Base-by-base conservation (phyloP, 1,140 invertebrate genomes). In the Bemisia tabaci region DNA sequence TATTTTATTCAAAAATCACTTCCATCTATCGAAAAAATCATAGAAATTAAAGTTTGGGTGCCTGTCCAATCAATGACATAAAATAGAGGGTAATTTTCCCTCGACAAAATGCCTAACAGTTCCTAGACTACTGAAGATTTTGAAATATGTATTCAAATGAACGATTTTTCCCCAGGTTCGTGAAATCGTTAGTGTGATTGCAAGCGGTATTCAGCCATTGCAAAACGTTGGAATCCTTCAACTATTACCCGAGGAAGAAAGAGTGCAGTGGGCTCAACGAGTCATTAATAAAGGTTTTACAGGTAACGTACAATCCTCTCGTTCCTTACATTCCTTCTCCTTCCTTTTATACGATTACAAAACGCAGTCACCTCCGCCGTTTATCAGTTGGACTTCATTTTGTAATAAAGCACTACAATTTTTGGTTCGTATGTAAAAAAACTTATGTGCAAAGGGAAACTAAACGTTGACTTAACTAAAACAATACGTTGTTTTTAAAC, bases 211-310 rank as follows among this genome's bases (percentile, higher is more conserved):
- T 48, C 33, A 48, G 17, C 33, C 33, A 5, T 17, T 48, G 5
- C 33, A 48, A 48, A 48, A 48, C 17, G 5, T 48, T 9, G 33
- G 5, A 5, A 17, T 48, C 17, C 17, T 48, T 5, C 5, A 48
- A 48, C 17, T 9, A 9, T 79, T 90, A n/a, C 87, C 88, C 27
- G 87, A 89, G 75, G 87, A 90, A 73, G 88, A 89, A 75, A 90
- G 90, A 73, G 89, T 89, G 72, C 88, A 87, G 78, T 97, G 94
- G 93, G 91, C 89, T 0, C 86, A 91, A 71, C 87, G 93, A 75
- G 95, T 89, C 87, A 95, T 97, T 68, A 87, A 83, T 33, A 82
- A 87, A 71, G 92, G 94, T 58, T 92, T 97, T 75, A 81, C 76
- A 69, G 84, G 84, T 85, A 74, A 84, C 17, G 17, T 48, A 9